Evolutionary conservation across 2,797 vertebrate species (phyloP), one percentile per base, ranked within the genome.

Genomic region (Antrozous pallidus): DNA sequence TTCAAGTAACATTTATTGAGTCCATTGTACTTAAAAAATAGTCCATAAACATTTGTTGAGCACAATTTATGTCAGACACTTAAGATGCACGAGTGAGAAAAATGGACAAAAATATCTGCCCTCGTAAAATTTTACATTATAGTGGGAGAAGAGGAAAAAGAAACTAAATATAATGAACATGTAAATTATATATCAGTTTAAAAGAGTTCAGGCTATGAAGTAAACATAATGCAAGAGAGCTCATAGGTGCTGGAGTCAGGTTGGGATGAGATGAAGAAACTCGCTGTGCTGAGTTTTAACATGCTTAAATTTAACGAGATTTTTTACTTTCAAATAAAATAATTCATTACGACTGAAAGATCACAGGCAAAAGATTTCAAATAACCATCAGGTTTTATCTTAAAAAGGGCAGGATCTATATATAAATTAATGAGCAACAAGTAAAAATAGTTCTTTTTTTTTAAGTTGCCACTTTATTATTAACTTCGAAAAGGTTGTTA

Each of bases 251-350:
- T 33, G 4, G 8, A 8, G 14, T 24, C 83, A 17, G 31, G 2
- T 9, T 61, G 18, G 12, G 18, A 31, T 51, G 8, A 78, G 17
- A 65, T 22, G 31, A 80, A 61, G 11, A 73, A 77, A 3, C 17
- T 36, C 0, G 13, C 1, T 28, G 3, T 77, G 31, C 16, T 71
- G 16, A 84, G 5, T 69, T 94, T 81, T 84, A 65, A 40, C 31
- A 80, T 28, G 31, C 12, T 36, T 84, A 45, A 87, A 84, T 91
- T 93, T 77, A 83, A 78, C 0, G 14, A 54, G 75, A 73, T 78
- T 89, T 91, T 87, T 94, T 51, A 81, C 33, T 56, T 93, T 91
- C 28, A 87, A 71, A 78, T 88, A n/a, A 36, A 45, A 83, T 73
- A 87, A 88, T 36, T 36, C 49, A 58, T 58, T 47, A 24, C 69